phyloP scores from a whole-genome alignment of 2,888 invertebrate species.

The Uloborus plumipes region DNA sequence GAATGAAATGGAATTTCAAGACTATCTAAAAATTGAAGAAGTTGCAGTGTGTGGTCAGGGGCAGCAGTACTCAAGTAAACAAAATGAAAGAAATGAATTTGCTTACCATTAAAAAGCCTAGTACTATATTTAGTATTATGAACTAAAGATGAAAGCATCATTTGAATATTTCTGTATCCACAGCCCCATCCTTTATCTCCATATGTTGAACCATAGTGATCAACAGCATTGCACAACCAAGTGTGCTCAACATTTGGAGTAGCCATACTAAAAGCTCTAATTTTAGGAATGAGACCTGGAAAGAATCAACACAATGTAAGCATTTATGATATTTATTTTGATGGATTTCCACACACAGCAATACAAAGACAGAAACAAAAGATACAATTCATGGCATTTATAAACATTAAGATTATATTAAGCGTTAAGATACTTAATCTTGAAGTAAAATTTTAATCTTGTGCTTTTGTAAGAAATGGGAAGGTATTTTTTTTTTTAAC shows the following conservation, averaged over 20 bases:
- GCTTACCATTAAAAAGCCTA: slow-evolving; percentile 72
- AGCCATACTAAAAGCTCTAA: slow-evolving; percentile 69
- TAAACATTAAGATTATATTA: background rate
- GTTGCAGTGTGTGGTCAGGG: no score
- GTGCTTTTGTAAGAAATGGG: no score
- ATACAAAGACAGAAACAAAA: no score
- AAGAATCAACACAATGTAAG: background rate
- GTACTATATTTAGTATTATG: slow-evolving; percentile 80
- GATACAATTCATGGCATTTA: no score
- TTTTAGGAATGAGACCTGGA: slow-evolving; percentile 70
- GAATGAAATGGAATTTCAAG: no score
- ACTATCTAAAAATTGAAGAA: no score
- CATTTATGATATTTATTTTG: background rate
- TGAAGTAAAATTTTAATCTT: no score
- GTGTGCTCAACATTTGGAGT: slow-evolving; percentile 76
- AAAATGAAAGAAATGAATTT: no score
- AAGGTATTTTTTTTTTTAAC: no score
- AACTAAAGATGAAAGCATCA: slow-evolving; percentile 87
- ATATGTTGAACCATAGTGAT: slow-evolving; percentile 89
- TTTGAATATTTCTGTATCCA: slow-evolving; percentile 91
- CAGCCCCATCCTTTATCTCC: slow-evolving; percentile 94
- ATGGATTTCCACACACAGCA: no score
- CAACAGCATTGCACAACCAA: slow-evolving; percentile 83
- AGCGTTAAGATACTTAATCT: no score
- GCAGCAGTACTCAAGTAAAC: no score